Percentiles rank a stretch among this genome's conserved stretches.
phyloP scores from a whole-genome alignment of 2,797 vertebrate genomes.

The Champsocephalus esox region DNA sequence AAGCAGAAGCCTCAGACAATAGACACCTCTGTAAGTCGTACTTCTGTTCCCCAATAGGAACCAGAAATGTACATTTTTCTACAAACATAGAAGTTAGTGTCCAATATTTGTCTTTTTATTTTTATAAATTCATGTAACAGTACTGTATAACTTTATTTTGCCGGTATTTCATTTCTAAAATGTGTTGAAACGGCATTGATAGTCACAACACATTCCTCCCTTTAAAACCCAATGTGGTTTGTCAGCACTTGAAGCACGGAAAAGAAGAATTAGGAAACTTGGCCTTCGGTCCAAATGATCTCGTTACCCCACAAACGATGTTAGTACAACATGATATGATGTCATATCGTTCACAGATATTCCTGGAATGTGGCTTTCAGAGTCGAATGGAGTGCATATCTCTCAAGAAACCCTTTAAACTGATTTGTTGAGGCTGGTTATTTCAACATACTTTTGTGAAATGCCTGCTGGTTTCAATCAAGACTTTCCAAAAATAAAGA shows the following conservation, averaged over 20 bases:
- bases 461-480: conserved; percentile 75
- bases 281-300: conserved; percentile 53
- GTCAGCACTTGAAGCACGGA: conserved; percentile 60
- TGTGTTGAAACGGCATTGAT: conserved; percentile 62
- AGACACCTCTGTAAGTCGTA: conserved; percentile 22
- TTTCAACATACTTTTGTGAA: conserved; percentile 42
- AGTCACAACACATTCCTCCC: conserved; percentile 58
- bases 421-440: conserved; percentile 77
- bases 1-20: conserved; percentile 15
- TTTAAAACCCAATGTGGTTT: conserved; percentile 58
- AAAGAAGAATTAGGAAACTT: conserved; percentile 70
- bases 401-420: conserved; percentile 59
- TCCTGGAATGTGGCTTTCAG: conserved; percentile 72
- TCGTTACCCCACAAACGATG: conserved; percentile 72
- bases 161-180: conserved; percentile 52
- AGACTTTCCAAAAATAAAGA: conserved; percentile 74
- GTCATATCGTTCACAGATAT: conserved; percentile 74
- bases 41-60: not conserved
- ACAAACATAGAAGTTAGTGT: conserved; percentile 9
- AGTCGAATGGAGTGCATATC: conserved; percentile 55
- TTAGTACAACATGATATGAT: conserved; percentile 71
- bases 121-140: conserved; percentile 37
- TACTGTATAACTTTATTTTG: conserved; percentile 33
- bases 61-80: conserved; percentile 12
- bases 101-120: conserved; percentile 13